A percentile compares a stretch with the other conserved stretches of the same genome.
These are phyloP conservation scores for Drosophila ercepeae DNA, from an alignment of 1,140 invertebrate genomes.

Conservation along the genomic window DNA sequence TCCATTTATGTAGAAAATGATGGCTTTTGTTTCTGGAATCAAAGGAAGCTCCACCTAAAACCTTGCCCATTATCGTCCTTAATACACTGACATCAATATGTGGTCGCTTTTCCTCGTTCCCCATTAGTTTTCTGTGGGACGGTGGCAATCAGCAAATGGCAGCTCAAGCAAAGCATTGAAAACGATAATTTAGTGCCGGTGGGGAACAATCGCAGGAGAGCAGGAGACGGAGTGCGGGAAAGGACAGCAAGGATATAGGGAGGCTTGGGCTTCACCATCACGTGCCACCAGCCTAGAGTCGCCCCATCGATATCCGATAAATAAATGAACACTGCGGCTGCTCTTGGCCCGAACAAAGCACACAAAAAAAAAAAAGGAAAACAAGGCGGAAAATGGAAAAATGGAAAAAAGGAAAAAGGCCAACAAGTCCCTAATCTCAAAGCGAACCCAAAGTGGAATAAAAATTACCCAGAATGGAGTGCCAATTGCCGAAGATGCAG, in stretches of 20 bases:
- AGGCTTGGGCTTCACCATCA: constrained; percentile 13
- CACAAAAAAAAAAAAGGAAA: not conserved
- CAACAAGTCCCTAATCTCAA: constrained; percentile 10
- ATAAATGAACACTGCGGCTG: constrained; percentile 41
- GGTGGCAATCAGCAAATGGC: constrained; percentile 45
- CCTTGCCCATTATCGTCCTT: not conserved
- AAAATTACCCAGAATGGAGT: constrained; percentile 29
- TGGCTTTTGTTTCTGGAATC: no score
- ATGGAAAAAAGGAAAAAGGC: not conserved
- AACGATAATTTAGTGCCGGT: constrained; percentile 42
- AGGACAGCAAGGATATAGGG: not conserved
- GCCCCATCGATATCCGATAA: constrained; percentile 37
- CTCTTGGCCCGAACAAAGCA: not conserved
- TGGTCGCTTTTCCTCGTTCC: not conserved
- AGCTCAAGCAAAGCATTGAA: constrained; percentile 34
- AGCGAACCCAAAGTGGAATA: constrained; percentile 6
- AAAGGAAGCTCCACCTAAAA: not conserved
- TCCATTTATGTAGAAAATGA: no score
- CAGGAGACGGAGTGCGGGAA: not conserved
- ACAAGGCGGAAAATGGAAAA: not conserved
- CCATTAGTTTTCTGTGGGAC: constrained; percentile 4
- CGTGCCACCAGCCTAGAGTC: constrained; percentile 18
- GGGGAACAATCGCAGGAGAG: constrained; percentile 6
- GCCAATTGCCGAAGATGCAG: constrained; percentile 34
- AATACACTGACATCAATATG: constrained; percentile 12